These are phyloP conservation scores for Danio kyathit DNA, from an alignment of 2,797 vertebrate genomes.

Conservation along the genomic window DNA sequence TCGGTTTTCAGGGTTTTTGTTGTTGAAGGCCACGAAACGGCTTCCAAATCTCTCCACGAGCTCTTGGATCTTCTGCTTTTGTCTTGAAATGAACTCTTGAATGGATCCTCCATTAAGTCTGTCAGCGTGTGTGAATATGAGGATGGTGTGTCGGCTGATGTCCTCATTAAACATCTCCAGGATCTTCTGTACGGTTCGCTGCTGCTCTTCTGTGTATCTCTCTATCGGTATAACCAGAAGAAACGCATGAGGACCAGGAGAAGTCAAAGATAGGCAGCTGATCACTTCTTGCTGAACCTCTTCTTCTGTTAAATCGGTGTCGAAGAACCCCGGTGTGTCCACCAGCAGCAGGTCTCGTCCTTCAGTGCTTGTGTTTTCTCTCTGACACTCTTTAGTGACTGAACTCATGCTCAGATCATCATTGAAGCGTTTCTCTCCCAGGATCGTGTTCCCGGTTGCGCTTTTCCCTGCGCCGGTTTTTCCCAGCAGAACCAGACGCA, in stretches of 20 bases:
- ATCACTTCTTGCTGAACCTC: constrained; percentile 46
- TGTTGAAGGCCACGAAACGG: constrained; percentile 52
- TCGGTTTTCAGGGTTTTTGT: constrained; percentile 22
- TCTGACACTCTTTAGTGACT: neutral
- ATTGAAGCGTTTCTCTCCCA: neutral
- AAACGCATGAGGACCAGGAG: constrained; percentile 59
- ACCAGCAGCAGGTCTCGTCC: neutral
- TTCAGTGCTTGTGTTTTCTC: neutral
- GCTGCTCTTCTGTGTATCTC: constrained; percentile 51
- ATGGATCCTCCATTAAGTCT: constrained; percentile 27
- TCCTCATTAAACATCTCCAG: constrained; percentile 34
- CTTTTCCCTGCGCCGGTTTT: neutral
- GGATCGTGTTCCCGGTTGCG: constrained; percentile 10
- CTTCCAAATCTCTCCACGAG: constrained; percentile 35
- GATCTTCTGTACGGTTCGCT: constrained; percentile 35
- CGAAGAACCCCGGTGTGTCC: neutral
- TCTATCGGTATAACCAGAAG: constrained; percentile 55
- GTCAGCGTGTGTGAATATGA: constrained; percentile 59
- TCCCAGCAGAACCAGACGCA: constrained; percentile 10
- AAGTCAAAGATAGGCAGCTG: constrained; percentile 27
- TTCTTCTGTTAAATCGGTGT: neutral
- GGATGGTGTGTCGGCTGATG: constrained; percentile 40
- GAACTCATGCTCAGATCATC: neutral
- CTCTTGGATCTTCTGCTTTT: constrained; percentile 32
- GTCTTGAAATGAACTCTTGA: constrained; percentile 24